Evolutionary conservation across 64 coral and sea anemone genomes (phyloP).

Genomic region (Trachythela sp.): DNA sequence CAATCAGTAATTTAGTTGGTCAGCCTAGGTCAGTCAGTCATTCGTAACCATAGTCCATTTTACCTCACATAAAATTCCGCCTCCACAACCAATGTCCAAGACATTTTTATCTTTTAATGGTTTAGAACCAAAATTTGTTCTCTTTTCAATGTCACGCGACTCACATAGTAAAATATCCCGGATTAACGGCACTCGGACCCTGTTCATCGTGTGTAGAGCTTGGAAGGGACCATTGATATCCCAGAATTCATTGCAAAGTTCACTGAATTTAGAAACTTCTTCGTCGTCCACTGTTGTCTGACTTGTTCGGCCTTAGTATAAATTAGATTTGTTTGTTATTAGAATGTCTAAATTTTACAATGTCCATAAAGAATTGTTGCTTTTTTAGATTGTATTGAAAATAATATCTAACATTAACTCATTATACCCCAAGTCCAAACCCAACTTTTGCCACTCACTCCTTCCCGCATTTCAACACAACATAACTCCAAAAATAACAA

Average conservation of each 20-base stretch:
- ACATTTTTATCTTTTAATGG: constrained; percentile 58
- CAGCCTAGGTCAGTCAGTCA: no score
- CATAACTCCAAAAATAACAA: background rate
- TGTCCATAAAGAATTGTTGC: background rate
- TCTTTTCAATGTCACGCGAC: background rate
- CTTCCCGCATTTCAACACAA: background rate
- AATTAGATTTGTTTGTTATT: background rate
- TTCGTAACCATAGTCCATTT: no score
- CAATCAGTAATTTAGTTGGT: background rate
- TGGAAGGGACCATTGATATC: constrained; percentile 69
- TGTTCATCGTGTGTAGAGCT: constrained; percentile 94
- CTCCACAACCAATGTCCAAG: constrained; percentile 91
- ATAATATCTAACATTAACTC: no score
- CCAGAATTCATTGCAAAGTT: constrained; percentile 75
- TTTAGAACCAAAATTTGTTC: constrained; percentile 20
- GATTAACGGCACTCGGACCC: constrained; percentile 73
- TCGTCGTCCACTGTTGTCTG: constrained; percentile 79
- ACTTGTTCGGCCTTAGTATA: background rate
- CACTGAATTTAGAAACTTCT: constrained; percentile 73
- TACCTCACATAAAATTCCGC: constrained; percentile 84
- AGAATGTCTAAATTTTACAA: background rate
- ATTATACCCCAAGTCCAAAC: background rate
- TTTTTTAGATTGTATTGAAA: no score
- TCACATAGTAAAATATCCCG: constrained; percentile 65
- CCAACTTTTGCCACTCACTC: no score